Evolutionary conservation across 2,888 invertebrate genomes (phyloP).

Genomic region (Trichopria drosophilae): DNA sequence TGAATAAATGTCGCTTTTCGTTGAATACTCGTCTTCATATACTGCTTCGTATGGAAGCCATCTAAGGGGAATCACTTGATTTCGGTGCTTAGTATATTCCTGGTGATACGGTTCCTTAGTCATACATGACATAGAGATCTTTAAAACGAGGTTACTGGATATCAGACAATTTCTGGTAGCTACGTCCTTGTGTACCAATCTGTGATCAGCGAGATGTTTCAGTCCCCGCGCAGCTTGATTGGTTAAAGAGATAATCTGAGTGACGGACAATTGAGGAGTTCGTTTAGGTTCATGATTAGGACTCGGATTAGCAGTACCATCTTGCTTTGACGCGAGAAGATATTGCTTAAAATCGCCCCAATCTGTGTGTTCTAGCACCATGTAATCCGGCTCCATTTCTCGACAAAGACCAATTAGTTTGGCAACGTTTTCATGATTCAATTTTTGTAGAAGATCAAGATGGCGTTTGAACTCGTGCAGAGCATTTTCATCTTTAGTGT

Average conservation of each 20-base stretch:
- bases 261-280: slow-evolving; percentile 68
- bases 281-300: slow-evolving; percentile 52
- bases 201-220: slow-evolving; percentile 74
- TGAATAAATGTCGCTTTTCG: slow-evolving; percentile 91
- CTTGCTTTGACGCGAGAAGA: slow-evolving; percentile 64
- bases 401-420: slow-evolving; percentile 80
- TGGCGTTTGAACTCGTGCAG: slow-evolving; percentile 86
- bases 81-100: slow-evolving; percentile 85
- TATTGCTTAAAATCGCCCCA: slow-evolving; percentile 96
- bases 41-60: slow-evolving; percentile 92
- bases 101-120: slow-evolving; percentile 84
- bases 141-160: slow-evolving; percentile 77
- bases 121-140: slow-evolving; percentile 79
- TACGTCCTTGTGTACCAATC: slow-evolving; percentile 87
- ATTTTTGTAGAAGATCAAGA: slow-evolving; percentile 80
- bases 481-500: slow-evolving; percentile 75
- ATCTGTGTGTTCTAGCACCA: slow-evolving; percentile 89
- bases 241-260: slow-evolving; percentile 70
- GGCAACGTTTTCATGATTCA: slow-evolving; percentile 81
- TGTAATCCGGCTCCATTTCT: slow-evolving; percentile 82
- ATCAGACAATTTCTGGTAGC: slow-evolving; percentile 91
- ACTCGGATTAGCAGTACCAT: slow-evolving; percentile 38
- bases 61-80: slow-evolving; percentile 81
- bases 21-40: slow-evolving; percentile 86
- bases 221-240: slow-evolving; percentile 78